Conservation (phyloP, 2,888 invertebrate genomes). For the Lysandra bellargus region DNA sequence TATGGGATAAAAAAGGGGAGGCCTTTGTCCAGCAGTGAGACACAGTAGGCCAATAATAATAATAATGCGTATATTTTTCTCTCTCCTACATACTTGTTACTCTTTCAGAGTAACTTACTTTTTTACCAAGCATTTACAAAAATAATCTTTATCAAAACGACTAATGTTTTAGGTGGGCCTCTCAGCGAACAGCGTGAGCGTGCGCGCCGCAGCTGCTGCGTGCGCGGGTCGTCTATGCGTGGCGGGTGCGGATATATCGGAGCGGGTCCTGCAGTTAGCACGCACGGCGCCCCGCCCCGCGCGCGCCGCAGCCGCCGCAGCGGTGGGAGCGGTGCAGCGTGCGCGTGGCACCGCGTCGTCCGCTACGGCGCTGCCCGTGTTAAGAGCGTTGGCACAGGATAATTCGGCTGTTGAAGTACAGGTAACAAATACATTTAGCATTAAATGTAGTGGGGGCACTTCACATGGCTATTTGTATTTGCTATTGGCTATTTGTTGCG, state of each 20-base stretch:
- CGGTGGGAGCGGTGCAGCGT: constrained; percentile 95
- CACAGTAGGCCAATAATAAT: too few relatives aligned
- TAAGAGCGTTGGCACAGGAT: constrained; percentile 96
- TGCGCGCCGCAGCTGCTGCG: constrained; percentile 97
- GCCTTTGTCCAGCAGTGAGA: too few relatives aligned
- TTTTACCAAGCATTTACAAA: too few relatives aligned
- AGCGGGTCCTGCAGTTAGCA: constrained; percentile 59
- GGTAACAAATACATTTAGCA: constrained; percentile 61
- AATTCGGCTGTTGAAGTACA: constrained; percentile 96
- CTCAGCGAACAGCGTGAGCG: constrained; percentile 86
- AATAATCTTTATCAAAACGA: background rate
- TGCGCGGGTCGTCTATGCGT: constrained; percentile 91
- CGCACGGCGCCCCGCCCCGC: constrained; percentile 49
- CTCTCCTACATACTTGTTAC: too few relatives aligned
- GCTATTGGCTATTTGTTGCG: too few relatives aligned
- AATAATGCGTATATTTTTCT: too few relatives aligned
- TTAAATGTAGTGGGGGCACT: too few relatives aligned
- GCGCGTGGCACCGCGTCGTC: constrained; percentile 98
- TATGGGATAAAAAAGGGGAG: too few relatives aligned
- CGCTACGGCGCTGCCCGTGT: constrained; percentile 96
- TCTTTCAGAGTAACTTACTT: too few relatives aligned
- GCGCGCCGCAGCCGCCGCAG: constrained; percentile 61
- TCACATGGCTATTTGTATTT: too few relatives aligned
- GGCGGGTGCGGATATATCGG: constrained; percentile 63
- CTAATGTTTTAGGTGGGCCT: constrained; percentile 79